A percentile compares a stretch with the other conserved stretches of the same genome.
These are phyloP conservation scores for Cheirogaleus major DNA, from an alignment of 2,797 vertebrate species.

Conservation along the genomic window DNA sequence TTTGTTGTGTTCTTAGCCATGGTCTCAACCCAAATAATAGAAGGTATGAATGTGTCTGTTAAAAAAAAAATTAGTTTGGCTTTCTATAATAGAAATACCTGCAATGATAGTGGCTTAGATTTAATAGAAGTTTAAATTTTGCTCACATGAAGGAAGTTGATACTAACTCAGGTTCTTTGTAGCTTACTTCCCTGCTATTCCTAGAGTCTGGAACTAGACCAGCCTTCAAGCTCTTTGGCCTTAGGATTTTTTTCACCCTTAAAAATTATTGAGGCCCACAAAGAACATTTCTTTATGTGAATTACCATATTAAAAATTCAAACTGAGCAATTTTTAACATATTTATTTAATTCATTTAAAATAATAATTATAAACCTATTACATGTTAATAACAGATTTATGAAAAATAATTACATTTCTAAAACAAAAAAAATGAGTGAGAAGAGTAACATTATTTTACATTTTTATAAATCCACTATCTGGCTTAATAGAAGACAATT, in stretches of 20 bases:
- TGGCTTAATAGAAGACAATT: not conserved
- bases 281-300: not conserved
- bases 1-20: not conserved
- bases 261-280: not conserved
- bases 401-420: conserved; percentile 16
- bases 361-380: not conserved
- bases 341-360: not conserved
- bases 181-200: not conserved
- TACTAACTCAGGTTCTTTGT: not conserved
- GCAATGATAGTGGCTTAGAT: not conserved
- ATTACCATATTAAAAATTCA: not conserved
- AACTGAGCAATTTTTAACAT: not conserved
- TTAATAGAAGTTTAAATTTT: not conserved
- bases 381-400: not conserved
- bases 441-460: conserved; percentile 3
- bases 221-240: not conserved
- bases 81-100: not conserved
- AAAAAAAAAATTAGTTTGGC: conserved; percentile 14
- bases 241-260: not conserved
- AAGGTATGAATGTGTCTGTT: not conserved
- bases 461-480: not conserved
- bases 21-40: not conserved
- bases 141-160: not conserved
- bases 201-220: not conserved
- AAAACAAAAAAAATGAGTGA: conserved; percentile 14